Percentiles rank a stretch among this genome's conserved stretches.
Evolutionary conservation across 2,113 vertebrate genomes (phyloP).

Genomic region (Cephalopterus ornatus): DNA sequence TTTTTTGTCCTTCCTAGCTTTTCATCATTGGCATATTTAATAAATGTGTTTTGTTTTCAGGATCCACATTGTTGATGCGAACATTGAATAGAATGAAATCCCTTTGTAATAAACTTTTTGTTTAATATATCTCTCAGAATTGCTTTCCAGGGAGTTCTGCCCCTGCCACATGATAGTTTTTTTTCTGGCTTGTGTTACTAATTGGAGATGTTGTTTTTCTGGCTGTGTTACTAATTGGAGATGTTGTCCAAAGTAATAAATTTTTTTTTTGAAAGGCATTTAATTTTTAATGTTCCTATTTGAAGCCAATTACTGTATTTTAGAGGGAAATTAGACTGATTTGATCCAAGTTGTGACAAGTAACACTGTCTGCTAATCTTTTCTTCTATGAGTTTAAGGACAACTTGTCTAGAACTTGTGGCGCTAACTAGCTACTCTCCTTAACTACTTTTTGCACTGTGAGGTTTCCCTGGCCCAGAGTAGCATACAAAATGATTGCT

Average conservation of each 20-base stretch:
- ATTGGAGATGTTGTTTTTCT: neutral
- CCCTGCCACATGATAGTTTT: rapidly evolving
- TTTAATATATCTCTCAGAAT: neutral
- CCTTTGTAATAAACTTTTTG: neutral
- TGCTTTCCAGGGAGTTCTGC: neutral
- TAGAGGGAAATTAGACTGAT: neutral
- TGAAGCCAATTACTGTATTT: neutral
- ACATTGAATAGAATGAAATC: neutral
- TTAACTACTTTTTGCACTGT: neutral
- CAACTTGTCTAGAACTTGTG: neutral
- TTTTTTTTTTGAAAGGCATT: neutral
- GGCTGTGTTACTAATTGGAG: neutral
- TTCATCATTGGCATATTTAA: neutral
- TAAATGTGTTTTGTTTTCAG: neutral
- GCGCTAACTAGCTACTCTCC: neutral
- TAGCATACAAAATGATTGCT: neutral
- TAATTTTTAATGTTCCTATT: neutral
- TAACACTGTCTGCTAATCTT: neutral
- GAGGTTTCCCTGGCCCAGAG: neutral
- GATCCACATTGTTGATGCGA: neutral
- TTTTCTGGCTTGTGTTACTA: neutral
- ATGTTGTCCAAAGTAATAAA: neutral
- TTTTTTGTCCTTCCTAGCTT: neutral
- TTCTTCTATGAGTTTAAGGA: neutral
- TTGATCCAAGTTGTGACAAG: neutral